A percentile compares a stretch with the other conserved stretches of the same genome.
These are phyloP conservation scores for Autographa pulchrina DNA, from an alignment of 2,888 invertebrate species.

Conservation along the genomic window DNA sequence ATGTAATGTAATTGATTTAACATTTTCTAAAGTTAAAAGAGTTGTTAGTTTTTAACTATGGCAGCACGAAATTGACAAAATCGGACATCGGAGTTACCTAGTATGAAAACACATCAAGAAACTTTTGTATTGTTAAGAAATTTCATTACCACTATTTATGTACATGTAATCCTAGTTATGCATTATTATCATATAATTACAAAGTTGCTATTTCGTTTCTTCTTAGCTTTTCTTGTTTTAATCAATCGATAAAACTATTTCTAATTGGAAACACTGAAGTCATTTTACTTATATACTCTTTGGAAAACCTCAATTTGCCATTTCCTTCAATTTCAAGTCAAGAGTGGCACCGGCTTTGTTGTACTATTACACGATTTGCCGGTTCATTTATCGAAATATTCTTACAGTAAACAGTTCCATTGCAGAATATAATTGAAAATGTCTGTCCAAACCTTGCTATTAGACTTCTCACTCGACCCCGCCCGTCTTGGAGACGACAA, in stretches of 20 bases:
- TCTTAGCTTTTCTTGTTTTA: background rate
- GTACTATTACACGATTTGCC: conserved; percentile 60
- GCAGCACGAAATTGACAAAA: background rate
- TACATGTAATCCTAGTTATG: too few species aligned
- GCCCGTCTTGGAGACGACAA: conserved; percentile 91
- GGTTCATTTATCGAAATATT: conserved; percentile 70
- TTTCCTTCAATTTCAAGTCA: conserved; percentile 46
- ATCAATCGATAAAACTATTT: conserved; percentile 24
- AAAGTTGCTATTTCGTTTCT: background rate
- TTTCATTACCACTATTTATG: too few species aligned
- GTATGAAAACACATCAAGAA: background rate
- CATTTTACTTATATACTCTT: background rate
- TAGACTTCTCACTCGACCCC: conserved; percentile 94
- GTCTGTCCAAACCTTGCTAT: conserved; percentile 94
- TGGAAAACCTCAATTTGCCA: conserved; percentile 38
- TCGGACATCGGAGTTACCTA: background rate
- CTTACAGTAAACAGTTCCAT: conserved; percentile 52
- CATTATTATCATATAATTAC: background rate
- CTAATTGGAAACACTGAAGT: conserved; percentile 28
- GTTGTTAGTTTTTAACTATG: background rate
- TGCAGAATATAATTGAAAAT: conserved; percentile 80
- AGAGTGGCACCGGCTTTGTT: conserved; percentile 38
- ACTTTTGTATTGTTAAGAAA: too few species aligned
- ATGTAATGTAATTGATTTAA: background rate
- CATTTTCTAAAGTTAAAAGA: background rate